Base-by-base conservation (phyloP, 2,113 vertebrate genomes). In the Entomyzon cyanotis region DNA sequence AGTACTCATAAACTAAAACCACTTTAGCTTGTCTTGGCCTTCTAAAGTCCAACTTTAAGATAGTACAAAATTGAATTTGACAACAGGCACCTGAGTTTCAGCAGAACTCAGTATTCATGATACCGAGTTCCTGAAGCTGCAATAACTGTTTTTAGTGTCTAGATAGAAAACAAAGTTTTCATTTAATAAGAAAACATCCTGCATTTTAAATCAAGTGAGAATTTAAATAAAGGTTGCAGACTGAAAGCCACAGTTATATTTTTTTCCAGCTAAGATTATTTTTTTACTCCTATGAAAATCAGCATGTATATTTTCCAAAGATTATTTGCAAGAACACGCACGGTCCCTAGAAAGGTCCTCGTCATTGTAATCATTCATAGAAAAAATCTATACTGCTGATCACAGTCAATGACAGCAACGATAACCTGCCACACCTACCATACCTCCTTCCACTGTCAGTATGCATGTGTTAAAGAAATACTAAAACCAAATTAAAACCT, bases 311-410 rank as follows among this genome's bases (percentile, higher is more conserved):
- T 83, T 76, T 89, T 89, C 18, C 30, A 76, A 71, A 64, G 25
- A 46, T 0, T 1, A 49, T 49, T 83, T 1, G 5, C 31, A 75
- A n/a, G 25, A 52, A 87, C 6, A 63, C 0, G 0, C 2, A 2
- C 11, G 37, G 59, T 11, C 35, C 37, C 20, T 10, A 56, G 35
- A 83, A 83, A 25, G 18, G 21, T 10, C 28, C 19, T 44, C 58
- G 80, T 59, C 30, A 84, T 2, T 39, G 15, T 8, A 77, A 77
- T n/a, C 3, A 24, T 25, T 56, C 1, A 6, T 46, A 12, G 58
- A 74, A 63, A 74, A 49, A 22, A 31, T 5, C 5, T 47, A 25
- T 33, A 64, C 21, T 52, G 19, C 9, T 2, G 11, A 56, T 20
- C 23, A 85, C 0, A 4, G 27, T 27, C 35, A 86, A 11, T 19